These are phyloP conservation scores for Alsophila aescularia DNA, from an alignment of 2,888 invertebrate genomes.

Conservation along the genomic window DNA sequence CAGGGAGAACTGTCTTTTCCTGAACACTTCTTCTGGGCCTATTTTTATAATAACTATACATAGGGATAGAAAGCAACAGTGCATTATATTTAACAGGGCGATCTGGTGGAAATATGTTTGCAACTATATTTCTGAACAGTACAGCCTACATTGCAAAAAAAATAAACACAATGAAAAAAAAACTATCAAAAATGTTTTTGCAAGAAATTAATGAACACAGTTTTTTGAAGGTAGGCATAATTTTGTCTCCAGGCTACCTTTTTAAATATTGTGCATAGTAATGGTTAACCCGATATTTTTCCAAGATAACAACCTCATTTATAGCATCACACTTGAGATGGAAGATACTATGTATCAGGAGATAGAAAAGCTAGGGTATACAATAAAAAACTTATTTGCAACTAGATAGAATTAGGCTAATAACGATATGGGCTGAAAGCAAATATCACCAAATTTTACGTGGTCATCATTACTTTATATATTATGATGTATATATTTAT, in stretches of 20 bases:
- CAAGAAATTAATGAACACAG: not conserved
- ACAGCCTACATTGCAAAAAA: too few species aligned
- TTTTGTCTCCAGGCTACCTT: not conserved
- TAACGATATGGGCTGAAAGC: constrained; percentile 7
- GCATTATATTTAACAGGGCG: constrained; percentile 11
- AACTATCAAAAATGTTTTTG: too few species aligned
- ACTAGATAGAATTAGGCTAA: constrained; percentile 5
- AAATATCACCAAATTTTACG: constrained; percentile 8
- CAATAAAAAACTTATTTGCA: not conserved
- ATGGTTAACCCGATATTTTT: constrained; percentile 6
- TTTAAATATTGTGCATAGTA: constrained; percentile 10
- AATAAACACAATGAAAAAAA: too few species aligned
- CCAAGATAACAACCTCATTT: constrained; percentile 13
- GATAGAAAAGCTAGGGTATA: not conserved
- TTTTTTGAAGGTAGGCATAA: not conserved
- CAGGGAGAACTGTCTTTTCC: constrained; percentile 18
- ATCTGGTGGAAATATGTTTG: constrained; percentile 5
- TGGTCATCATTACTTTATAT: not conserved
- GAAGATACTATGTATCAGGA: not conserved
- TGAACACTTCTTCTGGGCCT: constrained; percentile 40
- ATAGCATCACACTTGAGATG: constrained; percentile 7
- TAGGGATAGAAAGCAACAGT: constrained; percentile 6
- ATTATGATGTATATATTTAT: not conserved
- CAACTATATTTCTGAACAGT: too few species aligned
- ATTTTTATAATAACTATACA: constrained; percentile 40